Base-by-base conservation (phyloP, 2,888 invertebrate species). In the Seira ritae region DNA sequence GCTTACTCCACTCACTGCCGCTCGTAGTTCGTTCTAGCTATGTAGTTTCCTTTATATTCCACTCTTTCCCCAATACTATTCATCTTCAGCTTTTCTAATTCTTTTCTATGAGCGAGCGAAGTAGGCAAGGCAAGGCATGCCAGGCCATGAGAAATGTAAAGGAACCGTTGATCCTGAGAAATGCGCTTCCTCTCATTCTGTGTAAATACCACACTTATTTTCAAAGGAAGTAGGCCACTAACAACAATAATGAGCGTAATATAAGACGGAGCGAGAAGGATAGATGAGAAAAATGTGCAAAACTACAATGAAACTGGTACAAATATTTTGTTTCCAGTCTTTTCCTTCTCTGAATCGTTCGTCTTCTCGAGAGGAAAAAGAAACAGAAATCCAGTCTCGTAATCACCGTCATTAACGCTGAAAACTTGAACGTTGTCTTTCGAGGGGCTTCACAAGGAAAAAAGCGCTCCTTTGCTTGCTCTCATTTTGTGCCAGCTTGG, bases 151-250 rank as follows among this genome's bases (percentile, higher is more conserved):
- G 6, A 42, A 42, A 42, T 42, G 42, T 42, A 8, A 4, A 42
- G 42, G 6, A 8, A 42, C 42, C 6, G 6, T 42, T 42, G 42
- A 42, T 42, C 42, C 42, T 42, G 42, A 42, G 42, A 42, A 42
- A 42, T 42, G 42, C 42, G 6, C 12, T 42, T 42, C 12, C 42
- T 42, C 42, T 42, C 42, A 12, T 8, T 42, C 42, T 42, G 31
- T 66, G 46, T 66, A 31, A 72, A 60, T 55, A 78, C 42, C 37
- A 23, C 70, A 78, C 65, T 42, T 42, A 42, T 42, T 42, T 42
- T 42, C 42, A 42, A 20, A 69, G 69, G 19, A 77, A 72, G 79
- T 79, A 72, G 79, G 67, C 23, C 79, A 72, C 66, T 74, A 65
- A 66, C 66, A 79, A 37, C 66, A 72, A 42, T 42, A 42, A 42